Percentiles rank a stretch among this genome's conserved stretches.
Evolutionary conservation across 23 tunicate genomes (phyloP).

Genomic region (Aplidium turbinatum): DNA sequence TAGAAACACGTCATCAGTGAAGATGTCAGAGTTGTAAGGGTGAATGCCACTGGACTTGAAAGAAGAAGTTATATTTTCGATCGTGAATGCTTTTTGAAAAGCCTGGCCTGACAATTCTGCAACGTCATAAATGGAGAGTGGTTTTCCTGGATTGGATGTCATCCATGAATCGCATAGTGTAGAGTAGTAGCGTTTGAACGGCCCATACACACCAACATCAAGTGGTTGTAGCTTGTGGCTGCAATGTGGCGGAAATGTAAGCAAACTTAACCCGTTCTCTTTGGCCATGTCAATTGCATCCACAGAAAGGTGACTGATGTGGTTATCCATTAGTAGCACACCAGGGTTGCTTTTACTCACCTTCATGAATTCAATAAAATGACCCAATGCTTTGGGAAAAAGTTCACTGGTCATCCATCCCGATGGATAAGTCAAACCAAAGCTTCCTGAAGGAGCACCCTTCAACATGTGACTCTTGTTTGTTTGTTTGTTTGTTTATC

Average conservation of each 20-base stretch:
- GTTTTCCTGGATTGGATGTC: conserved; percentile 17
- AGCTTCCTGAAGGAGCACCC: conserved; percentile 18
- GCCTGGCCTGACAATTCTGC: conserved; percentile 24
- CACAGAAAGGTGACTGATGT: conserved; percentile 22
- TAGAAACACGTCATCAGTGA: conserved; percentile 22
- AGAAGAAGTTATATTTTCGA: conserved; percentile 12
- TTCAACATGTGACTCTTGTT: conserved; percentile 14
- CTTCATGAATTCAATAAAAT: conserved; percentile 18
- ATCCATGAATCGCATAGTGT: conserved; percentile 14
- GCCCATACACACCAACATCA: conserved; percentile 15
- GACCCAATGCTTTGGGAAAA: conserved; percentile 9
- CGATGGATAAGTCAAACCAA: conserved; percentile 4
- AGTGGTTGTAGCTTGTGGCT: conserved; percentile 26
- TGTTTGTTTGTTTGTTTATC: too few relatives aligned
- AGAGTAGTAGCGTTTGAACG: conserved; percentile 18
- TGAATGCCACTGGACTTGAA: conserved; percentile 6
- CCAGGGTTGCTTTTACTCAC: conserved; percentile 10
- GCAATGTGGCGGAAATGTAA: conserved; percentile 9
- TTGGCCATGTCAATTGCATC: conserved; percentile 9
- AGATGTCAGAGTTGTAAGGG: conserved; percentile 6
- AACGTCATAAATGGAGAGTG: conserved; percentile 17
- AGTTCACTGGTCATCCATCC: conserved; percentile 17
- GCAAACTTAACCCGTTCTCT: conserved; percentile 8
- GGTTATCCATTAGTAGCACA: conserved; percentile 19
- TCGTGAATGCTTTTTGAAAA: conserved; percentile 8